These are phyloP conservation scores for Yoshiicerus persimilis DNA, from an alignment of 1,140 invertebrate genomes.

Conservation along the genomic window DNA sequence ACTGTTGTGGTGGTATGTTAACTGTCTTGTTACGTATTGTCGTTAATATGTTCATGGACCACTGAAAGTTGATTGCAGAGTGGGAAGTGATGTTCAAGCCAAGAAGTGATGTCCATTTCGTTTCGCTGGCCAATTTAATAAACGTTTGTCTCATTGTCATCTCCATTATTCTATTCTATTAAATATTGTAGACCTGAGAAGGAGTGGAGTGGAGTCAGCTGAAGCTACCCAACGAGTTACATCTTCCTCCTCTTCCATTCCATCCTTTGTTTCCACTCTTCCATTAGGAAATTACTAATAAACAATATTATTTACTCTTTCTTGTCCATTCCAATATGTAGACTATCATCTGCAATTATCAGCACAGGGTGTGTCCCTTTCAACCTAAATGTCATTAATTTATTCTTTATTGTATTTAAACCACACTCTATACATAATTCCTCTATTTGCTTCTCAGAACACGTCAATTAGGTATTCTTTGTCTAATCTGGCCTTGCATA, in stretches of 20 bases:
- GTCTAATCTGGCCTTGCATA: background rate
- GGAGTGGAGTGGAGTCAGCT: background rate
- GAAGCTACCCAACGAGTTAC: background rate
- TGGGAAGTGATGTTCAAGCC: background rate
- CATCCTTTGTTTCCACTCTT: background rate
- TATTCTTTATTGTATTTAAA: background rate
- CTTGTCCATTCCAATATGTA: background rate
- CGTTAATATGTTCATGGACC: background rate
- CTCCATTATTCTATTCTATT: background rate
- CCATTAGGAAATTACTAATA: background rate
- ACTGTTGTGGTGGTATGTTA: background rate
- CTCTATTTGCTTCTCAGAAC: background rate
- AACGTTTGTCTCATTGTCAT: background rate
- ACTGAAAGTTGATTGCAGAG: background rate
- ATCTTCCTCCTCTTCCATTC: background rate
- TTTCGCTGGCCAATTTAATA: background rate
- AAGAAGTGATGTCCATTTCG: background rate
- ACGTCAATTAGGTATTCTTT: background rate
- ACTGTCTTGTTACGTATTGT: background rate
- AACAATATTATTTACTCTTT: background rate
- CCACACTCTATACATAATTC: background rate
- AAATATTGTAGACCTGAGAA: background rate
- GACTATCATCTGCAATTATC: background rate
- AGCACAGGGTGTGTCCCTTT: background rate
- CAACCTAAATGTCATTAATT: background rate